These are phyloP conservation scores for Axinella damicornis DNA, from an alignment of 37 sponge, comb jelly and placozoan species.

Conservation along the genomic window DNA sequence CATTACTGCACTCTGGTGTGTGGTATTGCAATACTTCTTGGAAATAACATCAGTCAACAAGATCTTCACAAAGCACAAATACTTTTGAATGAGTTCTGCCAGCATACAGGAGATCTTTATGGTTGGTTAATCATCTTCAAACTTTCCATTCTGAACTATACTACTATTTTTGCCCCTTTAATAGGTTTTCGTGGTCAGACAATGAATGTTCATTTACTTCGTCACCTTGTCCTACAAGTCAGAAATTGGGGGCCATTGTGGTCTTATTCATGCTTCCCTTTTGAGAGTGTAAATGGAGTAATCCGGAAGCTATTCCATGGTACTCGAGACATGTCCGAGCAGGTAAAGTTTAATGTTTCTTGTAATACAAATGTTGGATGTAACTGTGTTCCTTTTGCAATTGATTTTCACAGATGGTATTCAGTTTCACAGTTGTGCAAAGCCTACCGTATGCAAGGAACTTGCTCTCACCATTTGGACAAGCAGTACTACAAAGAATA, in stretches of 20 bases:
- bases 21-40: neutral
- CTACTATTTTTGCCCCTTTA: no score
- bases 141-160: neutral
- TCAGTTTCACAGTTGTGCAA: no score
- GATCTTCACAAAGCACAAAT: neutral
- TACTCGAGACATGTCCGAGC: conserved; percentile 9
- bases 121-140: neutral
- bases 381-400: no score
- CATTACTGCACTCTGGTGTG: neutral
- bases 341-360: conserved; percentile 1
- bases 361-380: no score
- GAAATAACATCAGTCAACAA: neutral
- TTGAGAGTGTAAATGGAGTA: conserved; percentile 30
- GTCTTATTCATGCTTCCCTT: neutral
- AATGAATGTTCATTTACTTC: neutral
- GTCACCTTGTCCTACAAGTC: neutral
- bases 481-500: no score
- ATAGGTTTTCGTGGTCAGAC: no score
- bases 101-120: neutral
- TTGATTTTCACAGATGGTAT: no score
- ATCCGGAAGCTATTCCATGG: conserved; percentile 53
- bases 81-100: neutral
- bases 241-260: conserved; percentile 5
- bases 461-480: no score
- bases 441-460: no score